A percentile compares a stretch with the other conserved stretches of the same genome.
These are phyloP conservation scores for Cottoperca gobio DNA, from an alignment of 2,797 vertebrate genomes.

Conservation along the genomic window DNA sequence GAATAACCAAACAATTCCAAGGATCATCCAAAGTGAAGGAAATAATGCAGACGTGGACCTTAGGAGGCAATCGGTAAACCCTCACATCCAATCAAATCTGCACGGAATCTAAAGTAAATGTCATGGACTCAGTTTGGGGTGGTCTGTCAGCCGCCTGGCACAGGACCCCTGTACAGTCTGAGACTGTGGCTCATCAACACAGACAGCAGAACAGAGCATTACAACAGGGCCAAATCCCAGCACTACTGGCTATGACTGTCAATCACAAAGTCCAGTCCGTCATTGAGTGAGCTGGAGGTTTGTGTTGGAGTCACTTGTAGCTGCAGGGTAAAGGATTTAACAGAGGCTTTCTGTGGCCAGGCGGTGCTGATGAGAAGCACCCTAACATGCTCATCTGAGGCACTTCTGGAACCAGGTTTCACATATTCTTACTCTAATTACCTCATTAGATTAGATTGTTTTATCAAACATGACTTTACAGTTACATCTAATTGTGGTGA, in stretches of 20 bases:
- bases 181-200: constrained; percentile 28
- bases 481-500: not conserved
- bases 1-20: not conserved
- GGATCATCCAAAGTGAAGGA: not conserved
- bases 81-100: not conserved
- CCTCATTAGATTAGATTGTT: no score
- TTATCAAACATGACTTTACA: not conserved
- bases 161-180: not conserved
- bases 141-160: constrained; percentile 22
- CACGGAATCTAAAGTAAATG: not conserved
- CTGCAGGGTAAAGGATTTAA: constrained; percentile 17
- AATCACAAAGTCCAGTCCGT: constrained; percentile 35
- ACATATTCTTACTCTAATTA: not conserved
- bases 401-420: not conserved
- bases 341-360: not conserved
- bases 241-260: constrained; percentile 35
- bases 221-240: constrained; percentile 19
- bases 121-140: not conserved
- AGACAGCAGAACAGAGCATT: constrained; percentile 20
- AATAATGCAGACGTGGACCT: not conserved
- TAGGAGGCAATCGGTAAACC: not conserved
- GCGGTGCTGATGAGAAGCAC: not conserved
- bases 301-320: constrained; percentile 14
- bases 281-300: constrained; percentile 15
- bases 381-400: not conserved